phyloP scores from a whole-genome alignment of 2,888 invertebrate genomes.

The Chrysopilus asiliformis region DNA sequence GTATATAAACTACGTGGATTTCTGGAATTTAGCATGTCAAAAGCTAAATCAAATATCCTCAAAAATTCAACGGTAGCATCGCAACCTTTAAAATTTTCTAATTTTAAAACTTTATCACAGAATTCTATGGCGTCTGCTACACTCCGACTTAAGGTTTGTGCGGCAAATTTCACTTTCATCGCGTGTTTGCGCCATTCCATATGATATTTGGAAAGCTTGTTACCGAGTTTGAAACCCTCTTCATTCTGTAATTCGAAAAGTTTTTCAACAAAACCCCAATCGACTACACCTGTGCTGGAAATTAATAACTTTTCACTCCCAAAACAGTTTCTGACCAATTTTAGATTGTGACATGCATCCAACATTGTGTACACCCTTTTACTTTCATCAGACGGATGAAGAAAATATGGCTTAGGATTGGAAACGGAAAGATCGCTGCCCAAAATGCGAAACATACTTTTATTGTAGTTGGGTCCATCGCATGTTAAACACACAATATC shows the following conservation, averaged over 20 bases:
- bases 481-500: background rate
- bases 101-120: background rate
- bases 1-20: background rate
- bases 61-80: background rate
- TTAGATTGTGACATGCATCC: background rate
- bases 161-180: too few species aligned
- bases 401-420: background rate
- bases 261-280: background rate
- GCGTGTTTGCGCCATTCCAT: too few species aligned
- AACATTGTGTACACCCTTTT: background rate
- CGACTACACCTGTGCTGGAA: background rate
- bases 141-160: too few species aligned
- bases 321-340: background rate
- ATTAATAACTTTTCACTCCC: background rate
- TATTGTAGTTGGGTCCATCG: background rate
- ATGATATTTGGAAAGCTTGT: background rate
- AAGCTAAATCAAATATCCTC: background rate
- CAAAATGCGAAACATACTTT: too few species aligned
- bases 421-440: background rate
- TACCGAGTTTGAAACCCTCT: background rate
- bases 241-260: background rate
- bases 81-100: background rate
- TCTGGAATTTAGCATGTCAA: background rate
- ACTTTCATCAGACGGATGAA: too few species aligned
- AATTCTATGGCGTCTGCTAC: background rate